These are phyloP conservation scores for Spilosoma lubricipeda DNA, from an alignment of 2,888 invertebrate genomes.

Conservation along the genomic window DNA sequence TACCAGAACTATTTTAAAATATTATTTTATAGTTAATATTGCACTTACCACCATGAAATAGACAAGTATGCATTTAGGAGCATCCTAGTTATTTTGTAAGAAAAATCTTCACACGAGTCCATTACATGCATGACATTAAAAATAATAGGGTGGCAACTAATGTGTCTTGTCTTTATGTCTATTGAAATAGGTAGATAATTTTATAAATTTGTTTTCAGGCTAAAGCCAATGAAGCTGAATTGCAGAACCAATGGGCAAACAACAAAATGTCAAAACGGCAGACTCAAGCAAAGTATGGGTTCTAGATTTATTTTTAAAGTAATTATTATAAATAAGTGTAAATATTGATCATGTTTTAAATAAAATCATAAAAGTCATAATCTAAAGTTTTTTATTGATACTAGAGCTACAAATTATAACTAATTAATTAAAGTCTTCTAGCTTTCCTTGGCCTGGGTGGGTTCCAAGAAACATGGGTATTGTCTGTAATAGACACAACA, in stretches of 20 bases:
- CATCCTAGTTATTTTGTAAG: too few relatives aligned
- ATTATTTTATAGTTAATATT: too few relatives aligned
- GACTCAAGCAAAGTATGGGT: slow-evolving; percentile 98
- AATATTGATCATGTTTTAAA: slow-evolving; percentile 24
- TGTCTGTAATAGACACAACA: slow-evolving; percentile 97
- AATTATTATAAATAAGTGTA: slow-evolving; percentile 21
- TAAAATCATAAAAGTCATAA: slow-evolving; percentile 32
- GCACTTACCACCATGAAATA: too few relatives aligned
- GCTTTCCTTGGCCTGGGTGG: slow-evolving; percentile 94
- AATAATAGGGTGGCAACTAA: too few relatives aligned
- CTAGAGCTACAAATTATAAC: slow-evolving; percentile 30
- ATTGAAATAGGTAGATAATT: not conserved
- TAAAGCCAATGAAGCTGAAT: slow-evolving; percentile 96
- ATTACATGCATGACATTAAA: too few relatives aligned
- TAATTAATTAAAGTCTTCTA: slow-evolving; percentile 89
- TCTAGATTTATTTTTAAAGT: slow-evolving; percentile 82
- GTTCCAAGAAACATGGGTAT: slow-evolving; percentile 93
- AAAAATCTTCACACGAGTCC: too few relatives aligned
- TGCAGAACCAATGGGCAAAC: slow-evolving; percentile 97
- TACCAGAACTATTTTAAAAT: too few relatives aligned
- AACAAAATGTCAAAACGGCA: slow-evolving; percentile 94
- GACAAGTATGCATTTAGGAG: too few relatives aligned
- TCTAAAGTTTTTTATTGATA: slow-evolving; percentile 41
- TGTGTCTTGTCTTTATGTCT: not conserved
- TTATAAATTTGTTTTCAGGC: slow-evolving; percentile 87